These are phyloP conservation scores for Suillia variegata DNA, from an alignment of 2,888 invertebrate species.

Conservation along the genomic window DNA sequence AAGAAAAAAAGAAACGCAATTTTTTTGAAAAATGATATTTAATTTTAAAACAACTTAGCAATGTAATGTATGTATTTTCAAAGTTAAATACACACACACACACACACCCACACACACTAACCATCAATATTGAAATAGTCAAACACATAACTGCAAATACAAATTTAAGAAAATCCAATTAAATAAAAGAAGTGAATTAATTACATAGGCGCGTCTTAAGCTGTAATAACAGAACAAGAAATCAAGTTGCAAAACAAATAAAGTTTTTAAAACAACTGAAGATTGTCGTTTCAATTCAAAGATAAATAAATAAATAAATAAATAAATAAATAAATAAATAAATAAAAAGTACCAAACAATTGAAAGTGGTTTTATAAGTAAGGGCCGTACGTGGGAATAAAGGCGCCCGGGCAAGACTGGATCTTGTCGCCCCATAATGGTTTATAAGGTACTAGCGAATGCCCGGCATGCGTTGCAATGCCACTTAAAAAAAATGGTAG, in stretches of 20 bases:
- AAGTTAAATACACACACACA: too few relatives aligned
- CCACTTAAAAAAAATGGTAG: too few relatives aligned
- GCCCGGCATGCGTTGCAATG: too few relatives aligned
- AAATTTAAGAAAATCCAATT: slow-evolving; percentile 16
- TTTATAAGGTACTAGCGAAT: too few relatives aligned
- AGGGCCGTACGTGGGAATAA: too few relatives aligned
- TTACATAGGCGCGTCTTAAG: not conserved
- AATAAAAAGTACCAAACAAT: too few relatives aligned
- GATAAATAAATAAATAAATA: too few relatives aligned
- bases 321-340: too few relatives aligned
- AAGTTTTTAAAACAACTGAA: not conserved
- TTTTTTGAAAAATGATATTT: slow-evolving; percentile 14
- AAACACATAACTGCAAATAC: slow-evolving; percentile 23
- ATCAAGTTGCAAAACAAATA: not conserved
- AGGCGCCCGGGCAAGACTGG: too few relatives aligned
- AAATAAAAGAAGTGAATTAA: slow-evolving; percentile 14
- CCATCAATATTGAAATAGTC: slow-evolving; percentile 30
- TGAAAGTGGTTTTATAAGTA: too few relatives aligned
- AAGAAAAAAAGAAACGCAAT: not conserved
- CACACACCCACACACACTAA: too few relatives aligned
- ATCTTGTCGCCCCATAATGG: too few relatives aligned
- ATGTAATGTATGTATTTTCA: slow-evolving; percentile 9
- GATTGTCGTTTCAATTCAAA: not conserved
- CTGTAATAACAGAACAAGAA: not conserved
- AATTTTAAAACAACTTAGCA: slow-evolving; percentile 6